Percentiles rank a stretch among this genome's conserved stretches.
Conservation (phyloP, 2,113 vertebrate genomes). For the Petaurus breviceps region DNA sequence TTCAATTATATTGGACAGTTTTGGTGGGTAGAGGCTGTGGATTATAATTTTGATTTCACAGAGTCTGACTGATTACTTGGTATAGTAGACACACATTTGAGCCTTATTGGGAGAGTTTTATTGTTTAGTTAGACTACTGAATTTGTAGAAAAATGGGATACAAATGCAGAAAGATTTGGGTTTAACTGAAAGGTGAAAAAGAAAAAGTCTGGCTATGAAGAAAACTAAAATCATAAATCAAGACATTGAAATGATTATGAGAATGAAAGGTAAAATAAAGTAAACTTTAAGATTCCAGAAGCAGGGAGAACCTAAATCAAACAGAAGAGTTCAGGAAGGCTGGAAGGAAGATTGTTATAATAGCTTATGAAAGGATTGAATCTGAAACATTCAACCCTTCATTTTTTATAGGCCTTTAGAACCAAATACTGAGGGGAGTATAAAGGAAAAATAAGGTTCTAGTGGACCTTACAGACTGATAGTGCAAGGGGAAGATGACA, state of each 20-base stretch:
- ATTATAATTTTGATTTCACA: background rate
- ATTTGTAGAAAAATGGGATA: slow-evolving; percentile 24
- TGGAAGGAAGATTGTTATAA: background rate
- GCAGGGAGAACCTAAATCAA: background rate
- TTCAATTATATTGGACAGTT: background rate
- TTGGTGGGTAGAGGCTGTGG: background rate
- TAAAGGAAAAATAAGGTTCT: too few relatives aligned
- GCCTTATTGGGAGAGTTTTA: slow-evolving; percentile 13
- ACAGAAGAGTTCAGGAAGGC: background rate
- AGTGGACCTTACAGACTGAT: too few relatives aligned
- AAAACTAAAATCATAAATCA: slow-evolving; percentile 46
- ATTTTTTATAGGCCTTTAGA: too few relatives aligned
- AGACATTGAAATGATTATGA: background rate
- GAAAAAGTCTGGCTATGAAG: background rate
- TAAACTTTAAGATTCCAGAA: background rate
- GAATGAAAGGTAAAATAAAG: background rate
- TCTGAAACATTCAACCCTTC: too few relatives aligned
- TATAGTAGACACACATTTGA: background rate
- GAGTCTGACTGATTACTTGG: background rate
- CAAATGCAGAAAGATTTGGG: slow-evolving; percentile 30
- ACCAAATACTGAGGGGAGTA: too few relatives aligned
- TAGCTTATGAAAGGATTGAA: background rate
- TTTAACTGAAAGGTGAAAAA: background rate
- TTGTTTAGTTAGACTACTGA: slow-evolving; percentile 5
- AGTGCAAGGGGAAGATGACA: too few relatives aligned